Evolutionary conservation across 2,113 vertebrate species (phyloP).

Genomic region (Pluvianellus socialis): DNA sequence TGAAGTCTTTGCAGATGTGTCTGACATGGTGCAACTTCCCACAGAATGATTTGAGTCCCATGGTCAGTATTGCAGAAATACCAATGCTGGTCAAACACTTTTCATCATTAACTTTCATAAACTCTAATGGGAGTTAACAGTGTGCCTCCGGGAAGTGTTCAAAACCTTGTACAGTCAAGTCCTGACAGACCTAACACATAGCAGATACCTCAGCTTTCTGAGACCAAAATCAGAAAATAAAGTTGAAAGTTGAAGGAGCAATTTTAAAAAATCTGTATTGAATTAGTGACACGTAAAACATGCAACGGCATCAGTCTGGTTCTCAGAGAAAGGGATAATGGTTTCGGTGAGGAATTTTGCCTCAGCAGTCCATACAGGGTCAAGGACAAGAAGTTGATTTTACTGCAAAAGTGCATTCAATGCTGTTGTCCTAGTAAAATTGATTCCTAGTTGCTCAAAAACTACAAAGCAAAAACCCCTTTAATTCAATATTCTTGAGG

Average conservation of each 20-base stretch:
- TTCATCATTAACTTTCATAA: not conserved
- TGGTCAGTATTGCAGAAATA: not conserved
- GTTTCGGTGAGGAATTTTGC: not conserved
- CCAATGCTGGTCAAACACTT: not conserved
- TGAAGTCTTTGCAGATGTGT: not conserved
- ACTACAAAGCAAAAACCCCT: not conserved
- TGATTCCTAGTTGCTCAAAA: not conserved
- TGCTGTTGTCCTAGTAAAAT: not conserved
- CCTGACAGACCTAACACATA: not conserved
- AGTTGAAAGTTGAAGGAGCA: not conserved
- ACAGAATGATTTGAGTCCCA: not conserved
- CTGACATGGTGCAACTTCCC: accelerated
- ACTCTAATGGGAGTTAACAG: not conserved
- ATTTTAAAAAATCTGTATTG: not conserved
- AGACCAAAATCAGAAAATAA: not conserved
- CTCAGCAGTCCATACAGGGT: not conserved
- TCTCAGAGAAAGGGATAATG: not conserved
- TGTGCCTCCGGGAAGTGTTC: not conserved
- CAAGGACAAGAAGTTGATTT: not conserved
- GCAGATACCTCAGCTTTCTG: not conserved
- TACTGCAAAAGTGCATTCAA: not conserved
- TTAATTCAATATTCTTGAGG: not conserved
- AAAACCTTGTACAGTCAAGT: not conserved
- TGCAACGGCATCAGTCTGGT: not conserved
- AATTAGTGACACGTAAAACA: not conserved